phyloP scores from a whole-genome alignment of 2,888 invertebrate genomes.

The Caenorhabditis panamensis region DNA sequence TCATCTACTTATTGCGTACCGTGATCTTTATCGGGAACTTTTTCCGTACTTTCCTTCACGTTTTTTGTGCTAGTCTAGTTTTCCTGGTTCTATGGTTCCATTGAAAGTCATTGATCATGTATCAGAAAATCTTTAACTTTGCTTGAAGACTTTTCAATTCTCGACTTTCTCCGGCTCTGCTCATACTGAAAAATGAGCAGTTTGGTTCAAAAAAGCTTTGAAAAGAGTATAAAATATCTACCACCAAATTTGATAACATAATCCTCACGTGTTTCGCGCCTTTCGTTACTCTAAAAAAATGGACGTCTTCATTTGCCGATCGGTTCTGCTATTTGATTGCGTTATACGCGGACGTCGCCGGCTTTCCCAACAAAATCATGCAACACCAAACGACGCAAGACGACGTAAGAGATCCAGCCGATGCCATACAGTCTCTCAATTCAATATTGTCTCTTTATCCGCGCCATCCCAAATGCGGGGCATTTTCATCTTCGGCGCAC shows the following conservation, averaged over 20 bases:
- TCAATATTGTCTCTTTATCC: conserved; percentile 49
- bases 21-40: conserved; percentile 16
- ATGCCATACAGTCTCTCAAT: conserved; percentile 35
- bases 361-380: conserved; percentile 26
- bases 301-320: conserved; percentile 17
- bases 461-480: conserved; percentile 29
- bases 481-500: conserved; percentile 14
- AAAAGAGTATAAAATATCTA: no score
- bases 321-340: conserved; percentile 16
- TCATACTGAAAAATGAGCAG: no score
- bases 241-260: background rate
- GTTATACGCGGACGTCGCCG: conserved; percentile 2
- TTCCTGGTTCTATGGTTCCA: no score
- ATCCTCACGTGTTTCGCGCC: conserved; percentile 1
- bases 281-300: background rate
- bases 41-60: background rate
- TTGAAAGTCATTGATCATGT: no score
- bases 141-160: no score
- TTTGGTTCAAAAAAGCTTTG: no score
- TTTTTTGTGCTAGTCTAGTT: no score
- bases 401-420: conserved; percentile 30
- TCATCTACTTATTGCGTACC: conserved; percentile 11
- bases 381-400: conserved; percentile 36
- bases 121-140: no score
- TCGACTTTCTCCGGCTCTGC: no score